Percentiles rank a stretch among this genome's conserved stretches.
phyloP scores from a whole-genome alignment of 2,888 invertebrate species.

The Scaptodrosophila latifasciaeformis region DNA sequence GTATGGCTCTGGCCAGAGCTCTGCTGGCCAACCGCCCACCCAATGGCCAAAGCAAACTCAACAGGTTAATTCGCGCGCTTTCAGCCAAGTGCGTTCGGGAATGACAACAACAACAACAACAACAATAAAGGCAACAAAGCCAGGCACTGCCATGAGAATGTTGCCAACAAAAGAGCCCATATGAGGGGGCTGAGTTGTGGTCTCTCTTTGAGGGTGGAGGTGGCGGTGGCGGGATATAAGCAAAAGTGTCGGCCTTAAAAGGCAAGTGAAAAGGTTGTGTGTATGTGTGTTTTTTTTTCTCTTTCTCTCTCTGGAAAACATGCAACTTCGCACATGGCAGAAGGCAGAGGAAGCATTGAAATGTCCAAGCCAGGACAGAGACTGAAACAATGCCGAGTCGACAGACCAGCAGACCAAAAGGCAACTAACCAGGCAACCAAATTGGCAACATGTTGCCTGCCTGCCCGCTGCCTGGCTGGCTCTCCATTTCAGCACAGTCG shows the following conservation, averaged over 20 bases:
- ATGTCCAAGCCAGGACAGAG: conserved; percentile 35
- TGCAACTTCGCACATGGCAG: conserved; percentile 53
- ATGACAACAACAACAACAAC: conserved; percentile 5
- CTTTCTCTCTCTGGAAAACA: conserved; percentile 14
- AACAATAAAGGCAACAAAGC: conserved; percentile 17
- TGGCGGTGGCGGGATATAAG: conserved; percentile 37
- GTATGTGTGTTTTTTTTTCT: conserved; percentile 31
- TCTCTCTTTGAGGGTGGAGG: no score
- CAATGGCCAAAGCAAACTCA: conserved; percentile 38
- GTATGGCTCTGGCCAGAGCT: no score
- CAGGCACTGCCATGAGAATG: no score
- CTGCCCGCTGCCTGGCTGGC: conserved; percentile 25
- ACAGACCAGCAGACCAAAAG: no score
- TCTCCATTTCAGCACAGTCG: neutral
- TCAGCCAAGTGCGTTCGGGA: conserved; percentile 48
- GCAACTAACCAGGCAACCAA: conserved; percentile 35
- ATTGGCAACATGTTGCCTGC: conserved; percentile 49
- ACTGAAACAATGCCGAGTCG: conserved; percentile 52
- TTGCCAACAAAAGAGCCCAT: neutral
- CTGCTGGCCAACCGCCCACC: no score
- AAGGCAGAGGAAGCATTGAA: conserved; percentile 53
- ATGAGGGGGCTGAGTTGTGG: conserved; percentile 7
- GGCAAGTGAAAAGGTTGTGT: conserved; percentile 45
- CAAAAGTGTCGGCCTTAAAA: conserved; percentile 64
- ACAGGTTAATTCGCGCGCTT: conserved; percentile 71